A percentile compares a stretch with the other conserved stretches of the same genome.
phyloP scores from a whole-genome alignment of 2,888 invertebrate genomes.

The Nomada fabriciana region DNA sequence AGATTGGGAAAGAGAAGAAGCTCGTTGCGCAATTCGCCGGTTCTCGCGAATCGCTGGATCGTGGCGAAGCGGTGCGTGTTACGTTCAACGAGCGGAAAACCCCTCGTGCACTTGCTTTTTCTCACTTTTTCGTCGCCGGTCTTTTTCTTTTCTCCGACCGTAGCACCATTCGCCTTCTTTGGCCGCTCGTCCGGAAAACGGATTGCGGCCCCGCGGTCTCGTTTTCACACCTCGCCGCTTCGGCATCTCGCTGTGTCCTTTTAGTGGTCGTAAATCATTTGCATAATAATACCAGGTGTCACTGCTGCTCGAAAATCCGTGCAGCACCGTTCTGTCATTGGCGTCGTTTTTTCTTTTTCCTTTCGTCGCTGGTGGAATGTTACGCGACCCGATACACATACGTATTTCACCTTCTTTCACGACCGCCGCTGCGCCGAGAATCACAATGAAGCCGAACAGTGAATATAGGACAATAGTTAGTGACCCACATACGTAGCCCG shows the following conservation, averaged over 20 bases:
- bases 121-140: background rate
- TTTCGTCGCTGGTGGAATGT: background rate
- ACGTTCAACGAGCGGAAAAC: conserved; percentile 81
- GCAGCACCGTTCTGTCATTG: background rate
- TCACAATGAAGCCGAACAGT: conserved; percentile 16
- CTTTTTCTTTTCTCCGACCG: conserved; percentile 7
- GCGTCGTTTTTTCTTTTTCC: background rate
- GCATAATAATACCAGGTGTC: conserved; percentile 1
- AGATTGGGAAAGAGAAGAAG: conserved; percentile 73
- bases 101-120: conserved; percentile 68
- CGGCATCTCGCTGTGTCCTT: conserved; percentile 34
- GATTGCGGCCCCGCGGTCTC: conserved; percentile 61
- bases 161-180: conserved; percentile 68
- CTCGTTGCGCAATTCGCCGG: conserved; percentile 74
- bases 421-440: conserved; percentile 27
- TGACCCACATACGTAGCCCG: conserved; percentile 66
- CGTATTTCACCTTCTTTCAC: background rate
- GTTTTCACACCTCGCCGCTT: conserved; percentile 69
- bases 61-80: conserved; percentile 79
- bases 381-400: background rate
- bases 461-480: conserved; percentile 69
- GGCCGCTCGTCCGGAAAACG: conserved; percentile 69
- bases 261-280: conserved; percentile 22
- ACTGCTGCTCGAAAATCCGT: background rate
- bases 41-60: conserved; percentile 78